A percentile compares a stretch with the other conserved stretches of the same genome.
These are phyloP conservation scores for Anabacerthia variegaticeps DNA, from an alignment of 2,797 vertebrate species.

Conservation along the genomic window DNA sequence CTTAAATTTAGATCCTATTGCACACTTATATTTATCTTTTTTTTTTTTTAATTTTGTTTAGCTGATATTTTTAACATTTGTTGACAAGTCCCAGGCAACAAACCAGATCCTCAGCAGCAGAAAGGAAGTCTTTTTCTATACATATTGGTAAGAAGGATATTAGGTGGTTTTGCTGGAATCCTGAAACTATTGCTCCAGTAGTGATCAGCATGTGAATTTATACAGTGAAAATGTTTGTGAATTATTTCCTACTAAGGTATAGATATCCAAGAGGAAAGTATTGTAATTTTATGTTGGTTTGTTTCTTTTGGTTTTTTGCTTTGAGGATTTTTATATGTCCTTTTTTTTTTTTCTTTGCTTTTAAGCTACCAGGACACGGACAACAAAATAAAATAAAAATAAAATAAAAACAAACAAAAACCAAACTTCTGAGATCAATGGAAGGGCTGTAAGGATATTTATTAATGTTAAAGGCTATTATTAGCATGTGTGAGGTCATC, in stretches of 20 bases:
- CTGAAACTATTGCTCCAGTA: not conserved
- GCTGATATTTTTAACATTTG: not conserved
- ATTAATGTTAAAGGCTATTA: not conserved
- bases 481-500: not conserved
- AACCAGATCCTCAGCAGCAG: not conserved
- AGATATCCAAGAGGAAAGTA: not conserved
- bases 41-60: not conserved
- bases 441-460: not conserved
- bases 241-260: not conserved
- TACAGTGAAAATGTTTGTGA: not conserved
- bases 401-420: too few species aligned
- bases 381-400: too few species aligned
- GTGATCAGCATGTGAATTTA: not conserved
- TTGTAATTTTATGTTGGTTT: not conserved
- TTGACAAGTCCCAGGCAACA: not conserved
- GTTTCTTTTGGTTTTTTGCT: not conserved
- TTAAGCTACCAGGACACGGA: not conserved
- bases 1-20: not conserved
- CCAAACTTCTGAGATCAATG: not conserved
- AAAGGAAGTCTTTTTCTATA: not conserved
- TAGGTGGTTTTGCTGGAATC: accelerated
- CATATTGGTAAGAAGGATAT: not conserved
- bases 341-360: not conserved
- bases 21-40: not conserved
- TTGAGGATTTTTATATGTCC: accelerated